Percentiles rank a stretch among this genome's conserved stretches.
phyloP scores from a whole-genome alignment of 1,140 invertebrate genomes.

The Tetragonula clypearis region DNA sequence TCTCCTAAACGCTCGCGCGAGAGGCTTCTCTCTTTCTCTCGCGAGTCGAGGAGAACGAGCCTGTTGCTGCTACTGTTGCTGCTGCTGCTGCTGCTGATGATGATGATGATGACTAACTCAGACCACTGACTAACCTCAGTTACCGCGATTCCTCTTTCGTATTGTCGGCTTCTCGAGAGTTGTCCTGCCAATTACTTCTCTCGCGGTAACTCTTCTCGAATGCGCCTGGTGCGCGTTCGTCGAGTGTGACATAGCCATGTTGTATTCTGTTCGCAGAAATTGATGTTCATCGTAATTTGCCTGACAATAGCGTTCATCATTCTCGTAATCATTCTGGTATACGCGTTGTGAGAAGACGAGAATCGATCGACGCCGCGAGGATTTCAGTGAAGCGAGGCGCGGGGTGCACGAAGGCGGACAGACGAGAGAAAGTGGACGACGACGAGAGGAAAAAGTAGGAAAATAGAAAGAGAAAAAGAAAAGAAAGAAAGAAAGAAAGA shows the following conservation, averaged over 20 bases:
- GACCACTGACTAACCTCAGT: too few relatives aligned
- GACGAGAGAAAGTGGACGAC: not conserved
- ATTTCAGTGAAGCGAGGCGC: not conserved
- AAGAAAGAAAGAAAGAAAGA: not conserved
- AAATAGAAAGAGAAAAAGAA: not conserved
- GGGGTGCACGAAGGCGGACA: not conserved
- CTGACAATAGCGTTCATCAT: conserved; percentile 88
- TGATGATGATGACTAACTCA: too few relatives aligned
- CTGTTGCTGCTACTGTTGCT: too few relatives aligned
- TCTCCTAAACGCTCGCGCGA: not conserved
- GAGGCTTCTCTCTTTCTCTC: not conserved
- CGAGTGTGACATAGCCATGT: conserved; percentile 38
- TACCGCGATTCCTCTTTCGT: too few relatives aligned
- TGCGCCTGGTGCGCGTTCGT: not conserved
- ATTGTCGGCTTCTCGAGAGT: too few relatives aligned
- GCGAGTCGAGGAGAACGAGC: too few relatives aligned
- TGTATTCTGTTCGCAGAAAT: conserved; percentile 90
- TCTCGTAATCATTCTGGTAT: conserved; percentile 87
- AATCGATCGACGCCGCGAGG: not conserved
- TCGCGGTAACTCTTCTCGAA: not conserved
- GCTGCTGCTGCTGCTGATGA: too few relatives aligned
- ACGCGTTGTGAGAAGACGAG: conserved; percentile 21
- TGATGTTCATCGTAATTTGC: conserved; percentile 91
- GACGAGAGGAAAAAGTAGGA: not conserved
- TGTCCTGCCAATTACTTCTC: not conserved